Conservation (phyloP, 2,113 vertebrate genomes). For the Platichthys stellatus region DNA sequence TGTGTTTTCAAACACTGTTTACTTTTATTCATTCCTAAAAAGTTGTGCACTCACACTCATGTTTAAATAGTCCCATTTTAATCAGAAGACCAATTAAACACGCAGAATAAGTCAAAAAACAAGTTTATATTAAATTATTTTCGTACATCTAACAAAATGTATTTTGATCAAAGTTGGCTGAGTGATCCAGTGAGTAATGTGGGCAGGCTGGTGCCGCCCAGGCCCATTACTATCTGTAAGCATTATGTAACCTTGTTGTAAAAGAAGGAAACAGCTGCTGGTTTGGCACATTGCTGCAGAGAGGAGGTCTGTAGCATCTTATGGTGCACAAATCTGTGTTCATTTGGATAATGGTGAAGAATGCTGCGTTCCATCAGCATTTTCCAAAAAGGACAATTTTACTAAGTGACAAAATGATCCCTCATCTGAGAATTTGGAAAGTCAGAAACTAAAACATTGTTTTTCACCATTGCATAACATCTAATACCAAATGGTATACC, state of each 20-base stretch:
- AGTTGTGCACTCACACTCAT: too few species aligned
- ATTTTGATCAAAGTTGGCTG: not conserved
- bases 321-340: not conserved
- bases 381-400: not conserved
- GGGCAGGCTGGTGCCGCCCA: not conserved
- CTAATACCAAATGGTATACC: too few species aligned
- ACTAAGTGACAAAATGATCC: not conserved
- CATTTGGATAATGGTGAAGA: not conserved
- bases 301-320: not conserved
- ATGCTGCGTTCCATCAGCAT: not conserved
- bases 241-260: not conserved
- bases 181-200: not conserved
- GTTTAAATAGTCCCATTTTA: too few species aligned
- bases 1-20: too few species aligned
- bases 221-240: not conserved
- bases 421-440: not conserved
- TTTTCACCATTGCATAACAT: not conserved
- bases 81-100: too few species aligned
- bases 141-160: too few species aligned
- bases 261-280: not conserved
- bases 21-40: too few species aligned
- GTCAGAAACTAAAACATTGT: not conserved
- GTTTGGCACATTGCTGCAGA: not conserved
- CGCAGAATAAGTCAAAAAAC: too few species aligned
- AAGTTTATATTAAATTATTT: too few species aligned